Evolutionary conservation across 2,888 invertebrate species (phyloP), one percentile per base, ranked within the genome.

Genomic region (Campoplex capitator): DNA sequence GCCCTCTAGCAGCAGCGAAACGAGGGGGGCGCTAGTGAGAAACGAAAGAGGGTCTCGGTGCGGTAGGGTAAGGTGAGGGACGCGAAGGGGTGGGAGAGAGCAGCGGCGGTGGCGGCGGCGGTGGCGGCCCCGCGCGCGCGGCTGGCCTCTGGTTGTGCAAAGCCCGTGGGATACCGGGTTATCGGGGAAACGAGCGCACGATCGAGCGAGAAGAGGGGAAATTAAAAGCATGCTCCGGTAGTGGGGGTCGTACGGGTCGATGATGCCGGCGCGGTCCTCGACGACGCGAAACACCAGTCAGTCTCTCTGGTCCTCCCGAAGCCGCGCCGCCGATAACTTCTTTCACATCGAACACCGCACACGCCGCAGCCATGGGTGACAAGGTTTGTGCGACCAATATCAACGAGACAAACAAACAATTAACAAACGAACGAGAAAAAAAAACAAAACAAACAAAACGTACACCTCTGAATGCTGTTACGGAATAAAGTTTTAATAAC

Each of bases 251-350:
- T 51, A 71, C 62, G 94, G 95, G 95, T 95, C 95, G 95, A 95
- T 95, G 95, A 95, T 94, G 94, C 94, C 93, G 93, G 93, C 91
- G 93, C 92, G 93, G 92, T 92, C 91, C 91, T 92, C 91, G 91
- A 91, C 92, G 92, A 91, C 92, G 90, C 90, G 91, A 92, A 92
- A 92, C 92, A 91, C 91, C 92, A 93, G 94, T 94, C 94, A 93
- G 94, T 96, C 96, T 96, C 96, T 83, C 76, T 96, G 96, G 96
- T 95, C 96, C 95, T 96, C 95, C 94, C 94, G 95, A 95, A 96
- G 96, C 95, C 96, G 96, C 96, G 95, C 95, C 96, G 95, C 95
- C 96, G 96, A 95, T 94, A 93, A 94, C 95, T 95, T 95, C 95
- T 95, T 95, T 95, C 95, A 93, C 93, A 93, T 93, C 93, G 93